A percentile compares a stretch with the other conserved stretches of the same genome.
These are phyloP conservation scores for Engraulis encrasicolus DNA, from an alignment of 2,113 vertebrate species.

Conservation along the genomic window DNA sequence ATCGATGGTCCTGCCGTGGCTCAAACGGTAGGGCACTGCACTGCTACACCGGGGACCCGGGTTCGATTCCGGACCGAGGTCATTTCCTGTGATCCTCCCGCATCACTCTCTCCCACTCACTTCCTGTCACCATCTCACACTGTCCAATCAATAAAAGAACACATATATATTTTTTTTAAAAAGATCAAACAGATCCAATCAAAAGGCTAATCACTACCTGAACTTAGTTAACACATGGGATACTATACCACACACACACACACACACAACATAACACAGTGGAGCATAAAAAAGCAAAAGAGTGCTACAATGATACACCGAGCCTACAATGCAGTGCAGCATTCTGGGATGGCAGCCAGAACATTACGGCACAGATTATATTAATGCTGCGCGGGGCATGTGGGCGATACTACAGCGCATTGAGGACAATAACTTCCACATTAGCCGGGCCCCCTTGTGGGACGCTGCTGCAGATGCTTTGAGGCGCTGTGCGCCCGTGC, in stretches of 20 bases:
- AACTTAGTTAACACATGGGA: not conserved
- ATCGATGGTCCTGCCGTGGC: too few relatives aligned
- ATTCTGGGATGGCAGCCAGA: constrained; percentile 60
- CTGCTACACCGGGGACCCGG: too few relatives aligned
- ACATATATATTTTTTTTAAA: too few relatives aligned
- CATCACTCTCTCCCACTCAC: too few relatives aligned
- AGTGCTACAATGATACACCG: constrained; percentile 16
- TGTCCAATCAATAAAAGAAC: too few relatives aligned
- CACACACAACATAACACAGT: not conserved
- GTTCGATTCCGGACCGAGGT: too few relatives aligned
- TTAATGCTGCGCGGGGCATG: constrained; percentile 35
- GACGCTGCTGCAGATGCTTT: not conserved
- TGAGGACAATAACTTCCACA: not conserved
- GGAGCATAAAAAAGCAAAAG: not conserved
- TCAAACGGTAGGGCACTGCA: too few relatives aligned
- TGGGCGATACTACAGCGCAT: not conserved
- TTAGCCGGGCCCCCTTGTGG: not conserved
- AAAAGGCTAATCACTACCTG: not conserved
- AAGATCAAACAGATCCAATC: not conserved
- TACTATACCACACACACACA: too few relatives aligned
- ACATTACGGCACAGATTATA: constrained; percentile 58
- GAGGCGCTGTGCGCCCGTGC: too few relatives aligned
- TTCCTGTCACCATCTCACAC: too few relatives aligned
- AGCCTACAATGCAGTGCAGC: constrained; percentile 33
- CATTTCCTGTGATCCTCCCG: too few relatives aligned